Base-by-base conservation (phyloP, 2,888 invertebrate genomes). In the Morpho helenor region DNA sequence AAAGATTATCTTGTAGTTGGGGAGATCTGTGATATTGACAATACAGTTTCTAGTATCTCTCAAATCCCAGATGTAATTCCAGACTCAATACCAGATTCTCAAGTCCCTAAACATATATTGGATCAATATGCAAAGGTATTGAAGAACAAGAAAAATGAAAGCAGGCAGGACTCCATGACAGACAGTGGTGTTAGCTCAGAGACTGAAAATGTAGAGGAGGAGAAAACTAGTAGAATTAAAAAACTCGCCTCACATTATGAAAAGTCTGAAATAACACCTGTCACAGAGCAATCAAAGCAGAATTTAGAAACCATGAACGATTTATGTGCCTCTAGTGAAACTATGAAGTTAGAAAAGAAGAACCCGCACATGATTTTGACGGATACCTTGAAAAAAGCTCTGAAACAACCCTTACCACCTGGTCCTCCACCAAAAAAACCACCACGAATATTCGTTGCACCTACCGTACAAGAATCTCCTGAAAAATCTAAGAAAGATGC, bases 371-470 rank as follows among this genome's bases (percentile, higher is more conserved):
- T 89, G 49, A 76, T 71, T n/a, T 66, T 91, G 52, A 90, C 93
- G 0, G 94, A 94, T 66, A 94, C 93, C 1, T 79, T 95, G 43
- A 93, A 93, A 72, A 92, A 92, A 63, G 94, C 94, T 16, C 79
- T 95, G 49, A 93, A 93, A 72, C 92, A 94, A 66, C 95, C 95
- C 0, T 71, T 95, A 51, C 95, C 95, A 0, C 63, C 80, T 4
- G 95, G 95, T 0, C 95, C 95, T 6, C 94, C 95, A 0, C 96
- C 95, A 0, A 93, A 93, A 69, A 95, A 96, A 74, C 95, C 96
- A 2, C 96, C 95, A 0, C 80, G 95, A 63, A 92, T 92, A 1
- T 94, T 94, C 68, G 83, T 84, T 44, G 66, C 76, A 0, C 69
- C 82, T 0, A 66, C 81, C 2, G 59, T 60, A 47, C 51, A 57